A percentile compares a stretch with the other conserved stretches of the same genome.
phyloP scores from a whole-genome alignment of 35 echinoderm and acorn worm species.

The Patiria miniata region DNA sequence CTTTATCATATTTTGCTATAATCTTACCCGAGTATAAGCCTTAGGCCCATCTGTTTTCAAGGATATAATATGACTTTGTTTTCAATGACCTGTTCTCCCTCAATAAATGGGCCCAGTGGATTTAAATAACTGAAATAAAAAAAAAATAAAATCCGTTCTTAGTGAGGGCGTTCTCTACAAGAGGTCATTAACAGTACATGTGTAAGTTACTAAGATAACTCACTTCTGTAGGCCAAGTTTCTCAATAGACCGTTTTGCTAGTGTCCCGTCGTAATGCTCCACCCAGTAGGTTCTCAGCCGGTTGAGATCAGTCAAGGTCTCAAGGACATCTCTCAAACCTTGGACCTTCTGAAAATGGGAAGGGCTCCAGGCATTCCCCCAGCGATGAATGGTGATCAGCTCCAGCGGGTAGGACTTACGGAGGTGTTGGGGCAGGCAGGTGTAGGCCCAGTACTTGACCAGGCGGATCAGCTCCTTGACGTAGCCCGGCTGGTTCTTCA shows the following conservation, averaged over 20 bases:
- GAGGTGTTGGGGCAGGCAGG: background rate
- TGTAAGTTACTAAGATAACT: too few relatives aligned
- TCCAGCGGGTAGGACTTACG: conserved; percentile 32
- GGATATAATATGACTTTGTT: too few relatives aligned
- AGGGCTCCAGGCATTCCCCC: background rate
- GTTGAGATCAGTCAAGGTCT: background rate
- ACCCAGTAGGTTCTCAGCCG: background rate
- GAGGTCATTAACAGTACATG: too few relatives aligned
- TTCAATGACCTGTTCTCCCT: too few relatives aligned
- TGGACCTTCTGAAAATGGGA: background rate
- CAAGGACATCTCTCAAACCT: conserved; percentile 12
- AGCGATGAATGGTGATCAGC: conserved; percentile 21
- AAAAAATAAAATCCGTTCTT: too few relatives aligned
- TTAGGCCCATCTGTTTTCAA: too few relatives aligned
- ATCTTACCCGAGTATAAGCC: too few relatives aligned
- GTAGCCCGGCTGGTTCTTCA: background rate
- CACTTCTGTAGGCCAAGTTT: background rate
- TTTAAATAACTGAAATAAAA: too few relatives aligned
- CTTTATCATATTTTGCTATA: too few relatives aligned
- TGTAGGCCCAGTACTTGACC: conserved; percentile 23
- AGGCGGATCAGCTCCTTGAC: conserved; percentile 32
- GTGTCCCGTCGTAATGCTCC: background rate
- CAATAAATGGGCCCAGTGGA: too few relatives aligned
- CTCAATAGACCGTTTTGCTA: background rate
- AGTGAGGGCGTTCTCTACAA: too few relatives aligned